Base-by-base conservation (phyloP, 2,113 vertebrate species). In the Etia nguti region DNA sequence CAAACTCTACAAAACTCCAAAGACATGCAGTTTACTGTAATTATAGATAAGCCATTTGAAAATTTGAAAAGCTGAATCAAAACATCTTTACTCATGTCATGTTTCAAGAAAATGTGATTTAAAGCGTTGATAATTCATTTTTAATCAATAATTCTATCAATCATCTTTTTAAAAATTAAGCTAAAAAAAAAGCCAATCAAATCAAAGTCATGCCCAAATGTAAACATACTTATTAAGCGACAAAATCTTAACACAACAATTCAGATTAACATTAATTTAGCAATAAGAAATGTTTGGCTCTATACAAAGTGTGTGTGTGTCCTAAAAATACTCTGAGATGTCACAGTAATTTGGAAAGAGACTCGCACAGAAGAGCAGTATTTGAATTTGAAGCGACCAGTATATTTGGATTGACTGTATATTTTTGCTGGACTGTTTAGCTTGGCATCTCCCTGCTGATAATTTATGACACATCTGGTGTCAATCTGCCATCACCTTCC, bases 401-500 rank as follows among this genome's bases (percentile, higher is more conserved):
- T 96, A 95, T 97, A 97, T 98, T 97, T 97, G 97, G 97, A 97
- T 96, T 84, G 26, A 31, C 85, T 89, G 97, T 97, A 96, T 98
- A 97, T 98, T 98, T 98, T 97, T 97, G 96, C 97, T 97, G 96
- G 96, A 95, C 96, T 98, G 97, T 98, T 98, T 98, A 96, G 96
- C 96, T 98, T 98, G 97, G 97, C 97, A 96, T 97, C 97, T 96
- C 96, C 94, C 96, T 95, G 96, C 96, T 96, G 97, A 98, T 98
- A 98, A 99, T 98, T 98, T 98, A 98, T 97, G 97, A 98, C 97
- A 97, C 97, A 97, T 97, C 97, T 96, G 97, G 97, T 98, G 97
- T 98, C 97, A 98, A 98, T 98, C 96, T 97, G 97, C 97, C 97
- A 97, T 97, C 95, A 96, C 97, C 93, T 94, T 96, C 96, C 97